Evolutionary conservation across 2,113 vertebrate genomes (phyloP), one percentile per base, ranked within the genome.

Genomic region (Chauna torquata): DNA sequence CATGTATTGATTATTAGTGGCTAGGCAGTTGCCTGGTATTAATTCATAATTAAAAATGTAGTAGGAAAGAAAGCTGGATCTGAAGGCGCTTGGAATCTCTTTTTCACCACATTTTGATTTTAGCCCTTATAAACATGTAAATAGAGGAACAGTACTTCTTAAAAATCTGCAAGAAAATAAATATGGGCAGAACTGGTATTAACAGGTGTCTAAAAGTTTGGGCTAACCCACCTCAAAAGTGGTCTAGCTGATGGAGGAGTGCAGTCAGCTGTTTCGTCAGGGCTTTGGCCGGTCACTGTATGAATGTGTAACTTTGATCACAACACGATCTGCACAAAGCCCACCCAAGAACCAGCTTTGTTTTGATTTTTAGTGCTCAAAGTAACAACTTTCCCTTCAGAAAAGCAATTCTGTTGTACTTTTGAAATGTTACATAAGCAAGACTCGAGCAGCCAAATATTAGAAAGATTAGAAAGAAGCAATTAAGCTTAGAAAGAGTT

Each of bases 401-500:
- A 24, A 74, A 93, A 88, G 42, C 54, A 30, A 40, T 71, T 81
- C 1, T 49, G 25, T 55, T 40, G 36, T 32, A 54, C 61, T 59
- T 57, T 45, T 58, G 14, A 2, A 15, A 19, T 28, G 25, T 82
- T 91, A 65, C 65, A 45, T 78, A 78, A 90, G 83, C 19, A 44
- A 62, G 50, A 54, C 14, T 89, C 1, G 4, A 68, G 55, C 70
- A 81, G 38, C 34, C 47, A 38, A 91, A 95, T 86, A 91, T 82
- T 78, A 90, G 81, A 92, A 72, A 86, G 87, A 91, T 93, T 92
- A 93, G 83, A 86, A 92, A 80, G 84, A 92, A 94, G 91, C 72
- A 96, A 92, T 96, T 94, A 96, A 80, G 70, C 86, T 94, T 96
- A 90, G 76, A 82, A 96, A 82, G 77, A 92, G 44, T 62, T 58